Conservation (phyloP, 2,888 invertebrate species). For the Chironomus tentans region DNA sequence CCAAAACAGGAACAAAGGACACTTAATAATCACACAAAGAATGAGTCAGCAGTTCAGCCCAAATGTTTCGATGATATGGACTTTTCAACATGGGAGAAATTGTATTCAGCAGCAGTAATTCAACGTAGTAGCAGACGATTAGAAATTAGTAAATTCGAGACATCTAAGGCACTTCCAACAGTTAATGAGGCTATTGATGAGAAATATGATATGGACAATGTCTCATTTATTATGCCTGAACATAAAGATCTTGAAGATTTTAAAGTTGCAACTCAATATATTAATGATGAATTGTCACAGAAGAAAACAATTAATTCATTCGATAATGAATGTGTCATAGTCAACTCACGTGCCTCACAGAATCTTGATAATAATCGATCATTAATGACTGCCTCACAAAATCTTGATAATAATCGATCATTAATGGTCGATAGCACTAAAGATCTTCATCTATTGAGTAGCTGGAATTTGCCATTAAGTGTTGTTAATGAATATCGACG, state of each 20-base stretch:
- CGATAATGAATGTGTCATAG: neutral
- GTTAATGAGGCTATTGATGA: too few species aligned
- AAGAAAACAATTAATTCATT: neutral
- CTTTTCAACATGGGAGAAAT: conserved; percentile 5
- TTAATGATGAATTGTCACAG: neutral
- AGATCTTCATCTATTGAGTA: conserved; percentile 33
- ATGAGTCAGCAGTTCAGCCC: neutral
- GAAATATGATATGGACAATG: neutral
- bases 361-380: too few species aligned
- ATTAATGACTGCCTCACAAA: neutral
- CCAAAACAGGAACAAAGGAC: conserved; percentile 29
- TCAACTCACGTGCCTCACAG: neutral
- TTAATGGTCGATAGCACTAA: neutral
- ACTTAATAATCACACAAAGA: conserved; percentile 6
- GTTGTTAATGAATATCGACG: conserved; percentile 57
- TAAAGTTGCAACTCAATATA: neutral
- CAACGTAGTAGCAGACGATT: too few species aligned
- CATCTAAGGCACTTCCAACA: too few species aligned
- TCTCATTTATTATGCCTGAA: neutral
- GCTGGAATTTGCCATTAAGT: conserved; percentile 64
- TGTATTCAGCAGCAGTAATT: conserved; percentile 3
- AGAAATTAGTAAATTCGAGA: too few species aligned
- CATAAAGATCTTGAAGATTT: neutral
- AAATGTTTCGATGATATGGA: neutral
- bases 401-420: neutral